Conservation (phyloP, 1,140 invertebrate species). For the Diorhabda sublineata region DNA sequence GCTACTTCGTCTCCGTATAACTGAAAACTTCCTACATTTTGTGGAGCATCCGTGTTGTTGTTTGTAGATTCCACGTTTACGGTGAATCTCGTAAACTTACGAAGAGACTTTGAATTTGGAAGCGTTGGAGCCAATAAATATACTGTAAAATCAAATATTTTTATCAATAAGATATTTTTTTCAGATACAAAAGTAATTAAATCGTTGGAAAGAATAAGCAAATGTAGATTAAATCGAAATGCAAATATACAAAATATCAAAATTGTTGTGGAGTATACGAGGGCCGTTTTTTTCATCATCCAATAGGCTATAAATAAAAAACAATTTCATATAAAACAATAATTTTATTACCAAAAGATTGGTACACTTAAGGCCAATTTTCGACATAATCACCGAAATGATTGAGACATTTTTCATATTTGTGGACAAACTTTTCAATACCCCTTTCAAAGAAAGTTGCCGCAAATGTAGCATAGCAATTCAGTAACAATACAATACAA, state of each 20-base stretch:
- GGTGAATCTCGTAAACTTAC: conserved; percentile 79
- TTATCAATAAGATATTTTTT: no score
- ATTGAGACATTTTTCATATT: no score
- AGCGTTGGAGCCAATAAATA: conserved; percentile 70
- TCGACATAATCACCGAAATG: no score
- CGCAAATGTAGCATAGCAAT: no score
- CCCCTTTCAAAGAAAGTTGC: no score
- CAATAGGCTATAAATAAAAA: no score
- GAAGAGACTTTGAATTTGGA: conserved; percentile 51
- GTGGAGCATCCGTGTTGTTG: conserved; percentile 51
- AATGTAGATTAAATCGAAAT: not conserved
- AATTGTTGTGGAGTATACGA: not conserved
- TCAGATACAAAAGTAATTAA: not conserved
- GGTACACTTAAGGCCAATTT: no score
- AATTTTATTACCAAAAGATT: no score
- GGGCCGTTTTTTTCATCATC: no score
- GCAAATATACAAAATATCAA: not conserved
- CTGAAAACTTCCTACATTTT: conserved; percentile 70
- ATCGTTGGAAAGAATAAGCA: not conserved
- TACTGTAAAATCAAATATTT: conserved; percentile 50
- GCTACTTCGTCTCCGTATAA: conserved; percentile 75
- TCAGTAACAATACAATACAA: no score
- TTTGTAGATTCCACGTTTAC: conserved; percentile 69
- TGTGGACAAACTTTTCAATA: no score
- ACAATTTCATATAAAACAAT: no score